Evolutionary conservation across 2,888 invertebrate genomes (phyloP), one percentile per base, ranked within the genome.

Genomic region (Pollenia angustigena): DNA sequence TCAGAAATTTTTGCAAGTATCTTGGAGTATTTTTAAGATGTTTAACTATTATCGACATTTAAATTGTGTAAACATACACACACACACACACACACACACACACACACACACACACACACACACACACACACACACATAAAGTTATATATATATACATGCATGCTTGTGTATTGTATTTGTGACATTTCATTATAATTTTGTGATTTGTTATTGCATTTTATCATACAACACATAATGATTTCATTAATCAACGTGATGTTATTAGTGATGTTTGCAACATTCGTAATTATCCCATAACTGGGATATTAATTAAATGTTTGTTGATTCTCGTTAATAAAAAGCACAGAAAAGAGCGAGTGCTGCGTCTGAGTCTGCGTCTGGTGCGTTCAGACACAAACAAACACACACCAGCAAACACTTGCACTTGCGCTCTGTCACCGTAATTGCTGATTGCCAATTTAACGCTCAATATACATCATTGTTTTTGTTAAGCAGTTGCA

Each of bases 181-280:
- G 42, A 54, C n/a, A 62, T 87, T 84, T 87, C 76, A 80, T 81
- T 84, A 87, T 84, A 76, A 84, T 87, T 87, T 84, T 78, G 52
- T 62, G 81, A 84, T 78, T 81, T 84, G 84, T 81, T 81, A 84
- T 76, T 84, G 87, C 81, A 87, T 84, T 87, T 87, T 84, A 84
- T 87, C 84, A 81, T 84, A 87, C 72, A 79, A 52, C 78, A 84
- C 84, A 78, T 87, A 87, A 87, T 87, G 87, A 84, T 87, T 87
- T 87, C 87, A 87, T 87, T 87, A 87, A 81, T 74, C 84, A 87
- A 87, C 87, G 87, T 87, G 87, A 87, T 87, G 87, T 81, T 87
- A 87, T 87, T 87, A 87, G 81, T 56, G 68, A 62, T 56, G 78
- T 81, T 79, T 76, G 84, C 68, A 87, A 74, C 64, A 81, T 69